These are phyloP conservation scores for Xenopus petersii DNA, from an alignment of 2,797 vertebrate species.

Conservation along the genomic window DNA sequence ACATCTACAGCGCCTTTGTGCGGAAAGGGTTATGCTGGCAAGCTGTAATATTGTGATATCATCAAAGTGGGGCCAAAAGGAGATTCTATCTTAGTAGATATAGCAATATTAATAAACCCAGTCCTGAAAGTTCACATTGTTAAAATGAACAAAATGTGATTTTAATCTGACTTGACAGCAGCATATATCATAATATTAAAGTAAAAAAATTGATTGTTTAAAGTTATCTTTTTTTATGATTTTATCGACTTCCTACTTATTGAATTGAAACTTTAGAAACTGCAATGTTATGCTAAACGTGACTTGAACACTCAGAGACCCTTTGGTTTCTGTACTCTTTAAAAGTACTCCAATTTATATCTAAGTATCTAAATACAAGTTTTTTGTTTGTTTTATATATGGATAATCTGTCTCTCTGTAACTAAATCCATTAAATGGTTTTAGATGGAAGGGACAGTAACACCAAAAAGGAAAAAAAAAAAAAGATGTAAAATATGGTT, in stretches of 20 bases:
- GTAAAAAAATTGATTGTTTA: constrained; percentile 61
- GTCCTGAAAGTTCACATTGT: constrained; percentile 63
- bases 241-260: constrained; percentile 62
- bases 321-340: not conserved
- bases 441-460: too few relatives aligned
- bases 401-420: too few relatives aligned
- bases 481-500: too few relatives aligned
- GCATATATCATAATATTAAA: constrained; percentile 72
- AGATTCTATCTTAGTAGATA: constrained; percentile 54
- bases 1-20: constrained; percentile 5
- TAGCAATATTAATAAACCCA: constrained; percentile 61
- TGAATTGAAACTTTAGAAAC: constrained; percentile 56
- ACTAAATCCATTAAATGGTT: too few relatives aligned
- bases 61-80: constrained; percentile 45
- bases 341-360: too few relatives aligned
- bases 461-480: too few relatives aligned
- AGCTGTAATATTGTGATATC: constrained; percentile 46
- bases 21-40: constrained; percentile 31
- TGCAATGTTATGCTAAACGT: constrained; percentile 59
- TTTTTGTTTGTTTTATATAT: too few relatives aligned
- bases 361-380: too few relatives aligned
- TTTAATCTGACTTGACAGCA: constrained; percentile 65
- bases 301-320: constrained; percentile 47
- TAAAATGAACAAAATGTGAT: constrained; percentile 64
- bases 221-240: constrained; percentile 64